Base-by-base conservation (phyloP, 2,888 invertebrate genomes). In the Alcis repandata region DNA sequence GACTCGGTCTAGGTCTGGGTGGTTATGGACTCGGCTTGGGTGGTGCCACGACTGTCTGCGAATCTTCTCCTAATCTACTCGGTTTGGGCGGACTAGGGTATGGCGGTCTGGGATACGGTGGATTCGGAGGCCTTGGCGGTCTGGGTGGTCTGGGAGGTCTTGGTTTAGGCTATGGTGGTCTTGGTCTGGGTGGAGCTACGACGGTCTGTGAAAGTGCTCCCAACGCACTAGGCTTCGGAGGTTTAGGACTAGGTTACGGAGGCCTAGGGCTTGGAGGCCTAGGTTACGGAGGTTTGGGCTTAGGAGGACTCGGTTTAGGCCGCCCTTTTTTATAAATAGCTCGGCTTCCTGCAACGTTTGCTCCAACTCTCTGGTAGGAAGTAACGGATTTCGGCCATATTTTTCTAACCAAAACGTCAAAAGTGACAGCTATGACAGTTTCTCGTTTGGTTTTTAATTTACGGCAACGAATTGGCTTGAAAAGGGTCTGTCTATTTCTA, bases 291-390 rank as follows among this genome's bases (percentile, higher is more conserved):
- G 53, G 48, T 33, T 2, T 32, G 13, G 71, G 75, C 4, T 15
- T 68, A 3, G 67, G 67, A 0, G 66, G 62, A 9, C 19, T 59
- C 8, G 68, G 76, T 10, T 19, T 64, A 7, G 58, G 53, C 9
- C 76, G 82, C 46, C 62, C 79, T 82, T 86, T 85, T 84, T 82
- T 85, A 77, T 86, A 78, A 79, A 71, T 53, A 72, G 59, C 54
- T 69, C 76, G 6, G 73, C 76, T 22, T 74, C 74, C 36, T 77
- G 36, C 67, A 8, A 71, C 58, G 17, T 67, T 27, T 4, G 67
- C 43, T 9, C 66, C 17, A 51, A 72, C 17, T 61, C 52, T 0
- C 45, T 45, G 7, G 51, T 62, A 20, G 67, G 70, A 64, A 68
- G 62, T 32, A 15, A 4, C 4, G 67, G 67, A 1, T 11, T 45